These are phyloP conservation scores for Microtus montanus DNA, from an alignment of 2,113 vertebrate species.

Conservation along the genomic window DNA sequence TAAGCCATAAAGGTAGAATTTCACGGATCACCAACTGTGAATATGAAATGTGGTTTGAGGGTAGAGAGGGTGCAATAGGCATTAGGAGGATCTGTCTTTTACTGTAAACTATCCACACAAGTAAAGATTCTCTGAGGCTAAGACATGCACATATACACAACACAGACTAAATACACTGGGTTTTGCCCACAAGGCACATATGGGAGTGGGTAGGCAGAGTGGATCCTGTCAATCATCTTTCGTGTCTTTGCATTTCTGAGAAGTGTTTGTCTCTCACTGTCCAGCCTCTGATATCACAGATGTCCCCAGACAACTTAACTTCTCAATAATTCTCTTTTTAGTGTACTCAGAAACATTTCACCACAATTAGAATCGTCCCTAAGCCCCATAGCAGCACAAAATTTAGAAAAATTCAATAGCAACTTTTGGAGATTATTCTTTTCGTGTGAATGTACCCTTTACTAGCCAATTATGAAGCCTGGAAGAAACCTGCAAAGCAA, in stretches of 20 bases:
- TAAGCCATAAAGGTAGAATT: background rate
- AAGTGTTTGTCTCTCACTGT: background rate
- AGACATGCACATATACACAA: background rate
- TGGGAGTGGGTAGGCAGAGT: background rate
- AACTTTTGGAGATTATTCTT: slow-evolving; percentile 25
- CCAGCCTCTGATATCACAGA: background rate
- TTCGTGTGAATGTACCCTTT: background rate
- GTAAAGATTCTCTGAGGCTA: background rate
- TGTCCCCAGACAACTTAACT: background rate
- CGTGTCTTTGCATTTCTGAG: background rate
- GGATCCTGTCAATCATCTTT: background rate
- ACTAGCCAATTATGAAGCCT: slow-evolving; percentile 5
- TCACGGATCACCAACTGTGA: background rate
- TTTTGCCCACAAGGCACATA: background rate
- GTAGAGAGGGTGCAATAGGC: background rate
- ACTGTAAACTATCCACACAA: background rate
- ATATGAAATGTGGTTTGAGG: background rate
- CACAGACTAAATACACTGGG: background rate
- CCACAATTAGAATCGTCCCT: background rate
- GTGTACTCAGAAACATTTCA: background rate
- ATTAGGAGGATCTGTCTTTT: background rate
- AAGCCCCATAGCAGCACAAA: background rate
- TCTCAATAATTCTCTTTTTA: background rate
- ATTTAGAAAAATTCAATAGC: background rate
- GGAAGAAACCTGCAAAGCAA: background rate